A percentile compares a stretch with the other conserved stretches of the same genome.
These are phyloP conservation scores for Neelides folsomi DNA, from an alignment of 2,888 invertebrate genomes.

Conservation along the genomic window DNA sequence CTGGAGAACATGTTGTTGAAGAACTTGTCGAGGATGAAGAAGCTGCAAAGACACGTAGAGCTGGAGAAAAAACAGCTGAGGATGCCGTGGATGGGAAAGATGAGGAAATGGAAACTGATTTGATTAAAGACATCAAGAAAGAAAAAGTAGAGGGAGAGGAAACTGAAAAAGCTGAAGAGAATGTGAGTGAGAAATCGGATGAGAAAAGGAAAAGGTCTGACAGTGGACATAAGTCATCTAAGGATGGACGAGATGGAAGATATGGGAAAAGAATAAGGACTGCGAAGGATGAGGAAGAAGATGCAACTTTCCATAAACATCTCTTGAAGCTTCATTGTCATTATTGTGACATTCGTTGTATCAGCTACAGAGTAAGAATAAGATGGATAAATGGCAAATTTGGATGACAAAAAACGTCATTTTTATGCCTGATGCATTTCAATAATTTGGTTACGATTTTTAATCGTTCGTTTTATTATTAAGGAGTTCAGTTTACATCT, in stretches of 20 bases:
- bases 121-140: neutral
- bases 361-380: conserved; percentile 25
- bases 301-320: conserved; percentile 10
- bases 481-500: conserved; percentile 30
- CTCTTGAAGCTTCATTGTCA: conserved; percentile 30
- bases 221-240: neutral
- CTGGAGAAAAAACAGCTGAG: neutral
- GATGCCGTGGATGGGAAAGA: neutral
- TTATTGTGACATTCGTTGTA: conserved; percentile 28
- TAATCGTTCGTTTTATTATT: too few relatives aligned
- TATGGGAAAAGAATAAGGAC: neutral
- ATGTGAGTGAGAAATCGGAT: too few relatives aligned
- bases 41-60: neutral
- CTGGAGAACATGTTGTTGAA: conserved; percentile 1
- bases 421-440: too few relatives aligned
- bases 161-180: too few relatives aligned
- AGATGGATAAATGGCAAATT: neutral
- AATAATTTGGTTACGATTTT: too few relatives aligned
- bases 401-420: too few relatives aligned
- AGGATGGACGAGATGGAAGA: conserved; percentile 4
- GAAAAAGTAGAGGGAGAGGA: neutral
- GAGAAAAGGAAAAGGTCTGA: conserved; percentile 3
- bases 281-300: neutral
- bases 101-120: conserved; percentile 6
- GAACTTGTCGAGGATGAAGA: neutral